Evolutionary conservation across 1,140 invertebrate genomes (phyloP).

Genomic region (Triops cancriformis): DNA sequence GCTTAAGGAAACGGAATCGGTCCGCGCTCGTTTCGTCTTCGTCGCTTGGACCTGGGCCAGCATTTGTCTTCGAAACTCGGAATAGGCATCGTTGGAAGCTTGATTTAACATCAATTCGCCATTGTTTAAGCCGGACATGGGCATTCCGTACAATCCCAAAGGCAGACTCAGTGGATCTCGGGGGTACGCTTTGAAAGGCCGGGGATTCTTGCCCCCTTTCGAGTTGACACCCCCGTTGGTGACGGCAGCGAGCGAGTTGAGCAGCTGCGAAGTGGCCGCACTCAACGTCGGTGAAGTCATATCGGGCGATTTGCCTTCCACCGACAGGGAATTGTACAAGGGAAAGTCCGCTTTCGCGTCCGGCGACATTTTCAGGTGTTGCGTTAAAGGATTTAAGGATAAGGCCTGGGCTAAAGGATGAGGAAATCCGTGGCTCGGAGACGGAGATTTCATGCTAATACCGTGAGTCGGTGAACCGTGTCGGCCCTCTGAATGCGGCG

Average conservation of each 20-base stretch:
- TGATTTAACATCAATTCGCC: slow-evolving; percentile 42
- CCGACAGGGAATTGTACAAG: slow-evolving; percentile 14
- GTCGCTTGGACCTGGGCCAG: slow-evolving; percentile 52
- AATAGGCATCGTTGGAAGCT: slow-evolving; percentile 50
- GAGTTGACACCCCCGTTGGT: slow-evolving; percentile 18
- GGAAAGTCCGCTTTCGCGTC: slow-evolving; percentile 27
- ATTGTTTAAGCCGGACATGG: slow-evolving; percentile 34
- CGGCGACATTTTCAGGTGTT: slow-evolving; percentile 31
- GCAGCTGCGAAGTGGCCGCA: slow-evolving; percentile 23
- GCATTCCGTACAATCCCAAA: slow-evolving; percentile 36
- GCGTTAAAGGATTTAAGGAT: not conserved
- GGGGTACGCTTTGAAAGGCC: slow-evolving; percentile 58
- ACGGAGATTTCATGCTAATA: not conserved
- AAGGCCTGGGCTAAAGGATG: not conserved
- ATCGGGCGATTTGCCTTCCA: not conserved
- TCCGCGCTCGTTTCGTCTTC: slow-evolving; percentile 41
- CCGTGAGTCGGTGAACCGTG: not conserved
- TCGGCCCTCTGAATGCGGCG: slow-evolving; percentile 20
- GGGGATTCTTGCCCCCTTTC: slow-evolving; percentile 38
- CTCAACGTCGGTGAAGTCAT: slow-evolving; percentile 31
- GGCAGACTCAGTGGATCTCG: slow-evolving; percentile 54
- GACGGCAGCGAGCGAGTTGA: slow-evolving; percentile 27
- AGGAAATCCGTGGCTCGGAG: not conserved
- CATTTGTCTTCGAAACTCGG: slow-evolving; percentile 55
- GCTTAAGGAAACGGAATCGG: slow-evolving; percentile 26